Evolutionary conservation across 92 coral and sea anemone species (phyloP).

Genomic region (Ricordea florida): DNA sequence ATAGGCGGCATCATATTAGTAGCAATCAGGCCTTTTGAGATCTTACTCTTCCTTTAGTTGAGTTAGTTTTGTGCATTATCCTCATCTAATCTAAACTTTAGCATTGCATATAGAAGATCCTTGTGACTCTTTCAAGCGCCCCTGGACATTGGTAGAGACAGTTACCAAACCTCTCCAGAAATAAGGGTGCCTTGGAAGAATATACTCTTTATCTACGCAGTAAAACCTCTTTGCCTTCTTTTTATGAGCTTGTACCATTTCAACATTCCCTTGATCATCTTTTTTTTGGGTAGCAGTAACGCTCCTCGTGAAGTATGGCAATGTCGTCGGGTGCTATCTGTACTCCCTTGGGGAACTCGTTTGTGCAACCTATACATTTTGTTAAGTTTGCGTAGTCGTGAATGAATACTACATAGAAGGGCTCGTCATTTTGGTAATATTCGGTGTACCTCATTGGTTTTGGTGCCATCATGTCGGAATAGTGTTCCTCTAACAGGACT

Average conservation of each 20-base stretch:
- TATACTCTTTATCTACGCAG: conserved; percentile 5
- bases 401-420: conserved; percentile 37
- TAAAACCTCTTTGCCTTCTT: conserved; percentile 28
- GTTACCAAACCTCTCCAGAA: conserved; percentile 45
- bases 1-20: too few species aligned
- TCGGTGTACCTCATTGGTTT: conserved; percentile 48
- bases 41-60: too few species aligned
- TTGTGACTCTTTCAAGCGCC: conserved; percentile 30
- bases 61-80: too few species aligned
- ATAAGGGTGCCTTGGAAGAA: conserved; percentile 25
- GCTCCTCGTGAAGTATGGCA: conserved; percentile 43
- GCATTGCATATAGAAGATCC: too few species aligned
- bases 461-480: conserved; percentile 20
- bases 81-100: too few species aligned
- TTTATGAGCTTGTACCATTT: conserved; percentile 3
- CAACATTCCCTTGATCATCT: neutral
- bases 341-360: conserved; percentile 22
- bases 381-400: neutral
- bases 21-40: too few species aligned
- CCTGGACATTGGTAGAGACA: conserved; percentile 3
- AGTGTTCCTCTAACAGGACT: neutral
- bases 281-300: conserved; percentile 47
- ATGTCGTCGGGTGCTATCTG: conserved; percentile 27
- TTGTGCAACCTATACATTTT: conserved; percentile 42
- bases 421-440: conserved; percentile 36